Base-by-base conservation (phyloP, 2,797 vertebrate genomes). In the Amblyraja radiata region DNA sequence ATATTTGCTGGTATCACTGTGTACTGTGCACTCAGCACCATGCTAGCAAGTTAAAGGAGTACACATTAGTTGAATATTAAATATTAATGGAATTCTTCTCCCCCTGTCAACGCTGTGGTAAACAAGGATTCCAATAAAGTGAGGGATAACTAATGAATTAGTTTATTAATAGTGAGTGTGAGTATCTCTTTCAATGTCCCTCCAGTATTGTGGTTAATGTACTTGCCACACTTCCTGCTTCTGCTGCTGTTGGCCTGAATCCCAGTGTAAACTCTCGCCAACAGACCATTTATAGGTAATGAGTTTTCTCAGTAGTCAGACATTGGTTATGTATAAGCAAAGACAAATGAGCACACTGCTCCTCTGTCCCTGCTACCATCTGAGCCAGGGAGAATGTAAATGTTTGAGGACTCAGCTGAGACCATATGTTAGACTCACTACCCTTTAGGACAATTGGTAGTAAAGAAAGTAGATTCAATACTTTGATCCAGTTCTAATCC, bases 221-320 rank as follows among this genome's bases (percentile, higher is more conserved):
- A 91, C 36, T 92, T 25, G 21, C 16, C 18, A 73, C 90, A 92
- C 68, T 74, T 92, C 39, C 21, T 76, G 11, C 39, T 68, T 8
- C 46, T 74, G 90, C 36, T 92, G 71, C 90, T 92, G 90, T 92
- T 92, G 90, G 90, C 90, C 71, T 76, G 68, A 74, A 14, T 76
- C 90, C 71, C 90, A 92, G 71, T 92, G 90, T 74, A 92, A 32
- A 92, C 71, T 92, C 71, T n/a, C 13, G 23, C 68, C 90, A 92
- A 92, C 71, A 92, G 90, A 13, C 90, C 71, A 92, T 92, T 92
- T 92, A 39, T 76, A 92, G 68, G 39, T 92, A 92, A 92, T 92
- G 90, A 58, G 39, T 25, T 92, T 92, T 76, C 71, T 68, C 90
- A 74, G 90, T 76, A 13, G 11, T 92, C 90, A 54, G 90, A 76